phyloP scores from a whole-genome alignment of 2,113 vertebrate genomes.

The Mobula hypostoma region DNA sequence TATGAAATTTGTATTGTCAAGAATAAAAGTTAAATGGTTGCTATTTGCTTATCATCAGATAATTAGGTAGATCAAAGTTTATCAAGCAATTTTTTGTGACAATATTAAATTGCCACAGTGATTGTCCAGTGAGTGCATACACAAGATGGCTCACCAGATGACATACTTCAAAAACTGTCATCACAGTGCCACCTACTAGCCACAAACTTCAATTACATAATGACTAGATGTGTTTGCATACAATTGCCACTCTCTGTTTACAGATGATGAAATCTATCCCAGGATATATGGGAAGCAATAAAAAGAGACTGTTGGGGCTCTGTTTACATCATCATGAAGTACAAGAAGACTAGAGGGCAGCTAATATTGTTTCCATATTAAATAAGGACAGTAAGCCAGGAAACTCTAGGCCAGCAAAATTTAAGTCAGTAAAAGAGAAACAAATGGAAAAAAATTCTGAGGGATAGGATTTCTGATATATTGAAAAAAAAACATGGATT shows the following conservation, averaged over 20 bases:
- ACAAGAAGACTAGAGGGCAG: too few species aligned
- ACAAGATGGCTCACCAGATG: background rate
- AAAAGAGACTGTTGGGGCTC: too few species aligned
- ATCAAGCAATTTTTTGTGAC: background rate
- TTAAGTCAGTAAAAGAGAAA: too few species aligned
- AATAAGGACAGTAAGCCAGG: too few species aligned
- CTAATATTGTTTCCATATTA: too few species aligned
- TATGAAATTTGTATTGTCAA: background rate
- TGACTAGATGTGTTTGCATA: background rate
- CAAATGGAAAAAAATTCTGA: too few species aligned
- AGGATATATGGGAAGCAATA: too few species aligned
- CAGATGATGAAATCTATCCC: too few species aligned
- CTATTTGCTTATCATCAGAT: background rate
- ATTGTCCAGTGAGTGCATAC: background rate
- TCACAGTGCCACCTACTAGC: constrained; percentile 23
- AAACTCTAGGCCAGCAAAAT: too few species aligned
- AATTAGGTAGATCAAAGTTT: background rate
- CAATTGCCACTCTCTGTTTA: background rate
- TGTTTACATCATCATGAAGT: too few species aligned
- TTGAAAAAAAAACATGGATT: too few species aligned
- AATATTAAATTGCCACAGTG: background rate
- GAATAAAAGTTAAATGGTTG: background rate
- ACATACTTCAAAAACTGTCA: background rate
- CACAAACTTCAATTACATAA: background rate
- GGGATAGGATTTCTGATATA: too few species aligned